These are phyloP conservation scores for Pachyrhynchus sulphureomaculatus DNA, from an alignment of 1,140 invertebrate genomes.

Conservation along the genomic window DNA sequence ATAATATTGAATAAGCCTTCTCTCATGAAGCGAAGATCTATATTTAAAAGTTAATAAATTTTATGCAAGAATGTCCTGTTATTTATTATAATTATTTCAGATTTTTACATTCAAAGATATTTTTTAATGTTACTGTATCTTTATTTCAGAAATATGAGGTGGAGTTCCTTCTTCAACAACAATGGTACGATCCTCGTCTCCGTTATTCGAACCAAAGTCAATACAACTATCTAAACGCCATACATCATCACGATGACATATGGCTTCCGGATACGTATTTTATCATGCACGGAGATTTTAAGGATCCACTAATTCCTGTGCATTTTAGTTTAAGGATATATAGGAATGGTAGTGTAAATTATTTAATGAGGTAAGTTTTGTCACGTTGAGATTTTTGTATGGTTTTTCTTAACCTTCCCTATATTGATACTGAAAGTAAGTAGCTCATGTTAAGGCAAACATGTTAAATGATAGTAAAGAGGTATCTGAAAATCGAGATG, in stretches of 20 bases:
- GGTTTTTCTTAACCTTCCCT: not conserved
- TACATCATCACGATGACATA: constrained; percentile 85
- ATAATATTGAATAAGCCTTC: no score
- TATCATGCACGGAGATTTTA: constrained; percentile 94
- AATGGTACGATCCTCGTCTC: constrained; percentile 86
- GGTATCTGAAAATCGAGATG: no score
- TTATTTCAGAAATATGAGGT: constrained; percentile 87
- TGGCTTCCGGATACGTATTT: constrained; percentile 94
- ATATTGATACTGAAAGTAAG: no score
- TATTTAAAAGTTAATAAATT: no score
- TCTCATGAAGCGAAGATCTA: no score
- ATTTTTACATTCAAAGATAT: no score
- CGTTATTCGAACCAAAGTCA: constrained; percentile 81
- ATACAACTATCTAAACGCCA: constrained; percentile 85
- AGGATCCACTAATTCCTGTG: constrained; percentile 86
- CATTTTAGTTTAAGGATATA: constrained; percentile 88
- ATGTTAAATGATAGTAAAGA: no score
- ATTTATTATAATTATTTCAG: no score
- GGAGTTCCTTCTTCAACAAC: constrained; percentile 86
- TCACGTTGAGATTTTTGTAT: not conserved
- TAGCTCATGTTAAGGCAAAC: no score
- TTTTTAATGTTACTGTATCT: no score
- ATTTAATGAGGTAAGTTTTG: constrained; percentile 78
- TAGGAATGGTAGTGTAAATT: constrained; percentile 88
- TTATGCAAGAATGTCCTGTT: no score